A percentile compares a stretch with the other conserved stretches of the same genome.
Evolutionary conservation across 2,888 invertebrate genomes (phyloP).

Genomic region (Mantis religiosa): DNA sequence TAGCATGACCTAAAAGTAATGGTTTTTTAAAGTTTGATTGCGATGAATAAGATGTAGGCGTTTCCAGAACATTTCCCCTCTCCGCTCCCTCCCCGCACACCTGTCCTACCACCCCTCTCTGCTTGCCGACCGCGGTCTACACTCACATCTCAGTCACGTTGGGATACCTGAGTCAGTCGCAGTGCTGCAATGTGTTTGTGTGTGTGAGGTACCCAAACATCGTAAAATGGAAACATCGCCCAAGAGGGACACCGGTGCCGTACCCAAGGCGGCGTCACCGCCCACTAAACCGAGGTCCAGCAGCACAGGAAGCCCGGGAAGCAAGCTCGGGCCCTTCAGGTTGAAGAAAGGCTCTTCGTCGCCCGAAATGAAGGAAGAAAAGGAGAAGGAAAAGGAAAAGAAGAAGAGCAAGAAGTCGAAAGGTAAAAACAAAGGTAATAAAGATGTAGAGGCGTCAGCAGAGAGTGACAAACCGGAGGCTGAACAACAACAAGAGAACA

Average conservation of each 20-base stretch:
- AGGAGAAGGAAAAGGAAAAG: neutral
- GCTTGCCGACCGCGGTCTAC: neutral
- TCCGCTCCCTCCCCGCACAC: neutral
- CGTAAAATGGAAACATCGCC: neutral
- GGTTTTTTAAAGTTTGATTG: too few relatives aligned
- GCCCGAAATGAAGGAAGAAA: neutral
- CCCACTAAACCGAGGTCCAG: neutral
- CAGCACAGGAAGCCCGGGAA: neutral
- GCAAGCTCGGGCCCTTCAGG: neutral
- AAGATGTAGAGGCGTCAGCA: neutral
- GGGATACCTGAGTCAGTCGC: neutral
- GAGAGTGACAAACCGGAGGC: slow-evolving; percentile 1
- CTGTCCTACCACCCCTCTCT: neutral
- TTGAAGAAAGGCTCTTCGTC: neutral
- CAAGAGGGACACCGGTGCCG: neutral
- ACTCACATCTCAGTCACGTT: neutral
- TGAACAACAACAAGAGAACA: neutral
- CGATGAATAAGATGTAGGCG: too few relatives aligned
- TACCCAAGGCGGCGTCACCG: neutral
- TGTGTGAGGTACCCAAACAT: neutral
- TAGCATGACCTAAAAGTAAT: too few relatives aligned
- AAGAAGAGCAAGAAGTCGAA: neutral
- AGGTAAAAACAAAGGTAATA: neutral
- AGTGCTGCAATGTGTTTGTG: neutral
- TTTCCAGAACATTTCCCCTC: neutral